A percentile compares a stretch with the other conserved stretches of the same genome.
phyloP scores from a whole-genome alignment of 2,113 vertebrate genomes.

The Xenopus laevis region DNA sequence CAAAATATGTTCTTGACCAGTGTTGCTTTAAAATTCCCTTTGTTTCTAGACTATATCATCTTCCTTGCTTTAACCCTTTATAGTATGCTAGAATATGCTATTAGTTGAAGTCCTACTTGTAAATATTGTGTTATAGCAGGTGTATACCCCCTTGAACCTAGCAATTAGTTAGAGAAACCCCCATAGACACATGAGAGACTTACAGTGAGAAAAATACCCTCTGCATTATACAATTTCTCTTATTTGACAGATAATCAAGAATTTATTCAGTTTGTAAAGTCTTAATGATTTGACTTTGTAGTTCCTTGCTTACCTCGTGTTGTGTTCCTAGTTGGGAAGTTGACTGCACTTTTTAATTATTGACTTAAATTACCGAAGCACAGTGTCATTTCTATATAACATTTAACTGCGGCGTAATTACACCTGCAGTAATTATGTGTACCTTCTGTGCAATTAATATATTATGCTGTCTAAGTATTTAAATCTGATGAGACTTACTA shows the following conservation, averaged over 20 bases:
- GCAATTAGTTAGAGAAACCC: too few relatives aligned
- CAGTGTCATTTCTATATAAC: conserved; percentile 41
- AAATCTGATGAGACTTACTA: conserved; percentile 30
- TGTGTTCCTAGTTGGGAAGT: conserved; percentile 12
- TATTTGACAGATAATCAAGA: conserved; percentile 9
- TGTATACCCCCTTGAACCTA: too few relatives aligned
- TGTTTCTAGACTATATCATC: too few relatives aligned
- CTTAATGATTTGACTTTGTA: conserved; percentile 8
- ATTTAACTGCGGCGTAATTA: conserved; percentile 37
- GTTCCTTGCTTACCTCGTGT: background rate
- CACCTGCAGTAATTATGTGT: conserved; percentile 35
- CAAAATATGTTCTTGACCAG: too few relatives aligned
- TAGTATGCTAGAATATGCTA: too few relatives aligned
- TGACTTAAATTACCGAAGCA: conserved; percentile 37
- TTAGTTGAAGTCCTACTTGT: too few relatives aligned
- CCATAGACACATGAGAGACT: too few relatives aligned
- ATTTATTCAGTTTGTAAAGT: conserved; percentile 17
- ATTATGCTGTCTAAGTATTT: conserved; percentile 40
- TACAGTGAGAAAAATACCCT: background rate
- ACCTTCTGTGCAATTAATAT: conserved; percentile 42
- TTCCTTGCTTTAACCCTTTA: too few relatives aligned
- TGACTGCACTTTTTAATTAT: conserved; percentile 31
- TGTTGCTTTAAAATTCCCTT: too few relatives aligned
- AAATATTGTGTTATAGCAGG: too few relatives aligned
- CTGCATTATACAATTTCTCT: conserved; percentile 6